These are phyloP conservation scores for Euwallacea fornicatus DNA, from an alignment of 1,140 invertebrate species.

Conservation along the genomic window DNA sequence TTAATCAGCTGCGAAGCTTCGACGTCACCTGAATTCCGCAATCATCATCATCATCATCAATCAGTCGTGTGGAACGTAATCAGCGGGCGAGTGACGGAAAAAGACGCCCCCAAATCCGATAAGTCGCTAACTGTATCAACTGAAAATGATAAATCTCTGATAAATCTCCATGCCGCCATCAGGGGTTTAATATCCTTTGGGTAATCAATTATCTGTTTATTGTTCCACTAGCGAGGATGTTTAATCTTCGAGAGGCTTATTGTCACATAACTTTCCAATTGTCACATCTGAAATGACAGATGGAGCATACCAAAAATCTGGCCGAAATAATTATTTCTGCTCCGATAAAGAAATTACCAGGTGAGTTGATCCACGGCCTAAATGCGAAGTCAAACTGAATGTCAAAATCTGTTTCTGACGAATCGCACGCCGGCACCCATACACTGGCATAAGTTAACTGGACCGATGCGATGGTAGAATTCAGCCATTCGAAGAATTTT, in stretches of 20 bases:
- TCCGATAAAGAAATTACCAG: too few species aligned
- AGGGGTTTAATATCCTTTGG: slow-evolving; percentile 18
- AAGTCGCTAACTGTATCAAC: slow-evolving; percentile 23
- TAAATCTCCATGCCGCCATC: slow-evolving; percentile 11
- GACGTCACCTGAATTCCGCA: slow-evolving; percentile 27
- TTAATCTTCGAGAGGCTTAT: background rate
- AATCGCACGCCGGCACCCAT: too few species aligned
- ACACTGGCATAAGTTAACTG: too few species aligned
- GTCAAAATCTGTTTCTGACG: too few species aligned
- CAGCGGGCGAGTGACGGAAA: slow-evolving; percentile 23
- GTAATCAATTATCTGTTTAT: slow-evolving; percentile 26
- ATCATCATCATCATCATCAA: slow-evolving; percentile 32
- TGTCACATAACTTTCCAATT: too few species aligned
- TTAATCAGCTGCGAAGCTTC: slow-evolving; percentile 20
- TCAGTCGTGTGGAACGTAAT: slow-evolving; percentile 24
- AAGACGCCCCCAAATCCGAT: slow-evolving; percentile 26
- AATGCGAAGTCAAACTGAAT: too few species aligned
- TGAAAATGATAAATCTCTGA: slow-evolving; percentile 29
- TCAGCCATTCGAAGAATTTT: too few species aligned
- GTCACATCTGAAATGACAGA: too few species aligned
- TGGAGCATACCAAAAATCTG: too few species aligned
- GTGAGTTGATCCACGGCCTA: too few species aligned
- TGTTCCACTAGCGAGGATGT: slow-evolving; percentile 15
- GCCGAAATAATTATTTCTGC: too few species aligned
- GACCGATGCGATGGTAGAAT: too few species aligned